These are phyloP conservation scores for Oryzias melastigma DNA, from an alignment of 2,113 vertebrate species.

Conservation along the genomic window DNA sequence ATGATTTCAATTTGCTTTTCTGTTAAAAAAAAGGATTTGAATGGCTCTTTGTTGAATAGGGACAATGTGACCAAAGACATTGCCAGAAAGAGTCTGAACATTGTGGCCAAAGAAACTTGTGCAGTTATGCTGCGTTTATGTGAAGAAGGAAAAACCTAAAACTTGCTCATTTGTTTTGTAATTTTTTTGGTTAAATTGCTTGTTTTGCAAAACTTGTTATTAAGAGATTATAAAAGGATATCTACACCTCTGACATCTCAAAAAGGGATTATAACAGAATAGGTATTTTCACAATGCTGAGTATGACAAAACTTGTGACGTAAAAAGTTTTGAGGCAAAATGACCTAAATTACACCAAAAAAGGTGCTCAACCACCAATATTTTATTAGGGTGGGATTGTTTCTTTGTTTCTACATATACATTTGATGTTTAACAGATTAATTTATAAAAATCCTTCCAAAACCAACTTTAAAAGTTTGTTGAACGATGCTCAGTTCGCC, in stretches of 20 bases:
- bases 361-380: too few species aligned
- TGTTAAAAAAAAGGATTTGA: conserved; percentile 26
- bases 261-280: background rate
- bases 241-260: background rate
- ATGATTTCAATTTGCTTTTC: conserved; percentile 25
- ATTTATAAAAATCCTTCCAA: too few species aligned
- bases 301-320: too few species aligned
- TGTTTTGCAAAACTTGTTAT: conserved; percentile 7
- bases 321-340: too few species aligned
- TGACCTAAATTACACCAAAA: too few species aligned
- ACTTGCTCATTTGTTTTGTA: background rate
- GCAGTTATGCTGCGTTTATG: background rate
- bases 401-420: too few species aligned
- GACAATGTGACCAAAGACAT: conserved; percentile 8
- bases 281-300: too few species aligned
- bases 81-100: background rate
- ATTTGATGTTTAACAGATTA: too few species aligned
- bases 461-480: too few species aligned
- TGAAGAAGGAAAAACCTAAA: too few species aligned
- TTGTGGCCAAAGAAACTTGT: background rate
- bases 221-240: conserved; percentile 8
- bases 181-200: background rate
- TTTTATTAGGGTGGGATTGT: too few species aligned
- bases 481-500: background rate
- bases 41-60: conserved; percentile 18